phyloP scores from a whole-genome alignment of 2,113 vertebrate genomes.

The Megalops atlanticus region DNA sequence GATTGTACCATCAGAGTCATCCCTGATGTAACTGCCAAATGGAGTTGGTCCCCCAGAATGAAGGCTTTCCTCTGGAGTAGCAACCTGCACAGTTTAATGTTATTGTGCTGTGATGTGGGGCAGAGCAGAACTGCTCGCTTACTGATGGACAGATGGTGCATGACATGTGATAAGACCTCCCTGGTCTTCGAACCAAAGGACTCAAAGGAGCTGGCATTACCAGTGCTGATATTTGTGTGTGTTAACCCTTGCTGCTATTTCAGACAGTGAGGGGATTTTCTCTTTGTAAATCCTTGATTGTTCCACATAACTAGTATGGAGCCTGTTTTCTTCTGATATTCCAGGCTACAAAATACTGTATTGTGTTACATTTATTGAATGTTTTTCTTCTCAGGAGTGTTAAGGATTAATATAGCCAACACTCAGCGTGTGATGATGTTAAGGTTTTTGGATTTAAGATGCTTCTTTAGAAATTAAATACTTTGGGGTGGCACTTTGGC shows the following conservation, averaged over 20 bases:
- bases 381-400: neutral
- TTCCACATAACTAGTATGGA: neutral
- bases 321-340: neutral
- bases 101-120: neutral
- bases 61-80: neutral
- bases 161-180: neutral
- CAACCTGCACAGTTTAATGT: neutral
- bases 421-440: no score
- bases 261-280: neutral
- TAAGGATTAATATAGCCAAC: no score
- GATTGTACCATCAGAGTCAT: neutral
- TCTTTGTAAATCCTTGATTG: neutral
- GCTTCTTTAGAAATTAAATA: no score
- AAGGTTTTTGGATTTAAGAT: no score
- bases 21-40: neutral
- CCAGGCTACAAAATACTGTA: neutral
- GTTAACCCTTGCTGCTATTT: neutral
- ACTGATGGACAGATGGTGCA: neutral
- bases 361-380: neutral
- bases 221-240: neutral
- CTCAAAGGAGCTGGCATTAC: neutral
- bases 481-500: no score
- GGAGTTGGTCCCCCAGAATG: neutral
- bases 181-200: neutral
- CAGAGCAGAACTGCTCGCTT: neutral